Conservation (phyloP, 2,797 vertebrate genomes). For the Pagetopsis macropterus region DNA sequence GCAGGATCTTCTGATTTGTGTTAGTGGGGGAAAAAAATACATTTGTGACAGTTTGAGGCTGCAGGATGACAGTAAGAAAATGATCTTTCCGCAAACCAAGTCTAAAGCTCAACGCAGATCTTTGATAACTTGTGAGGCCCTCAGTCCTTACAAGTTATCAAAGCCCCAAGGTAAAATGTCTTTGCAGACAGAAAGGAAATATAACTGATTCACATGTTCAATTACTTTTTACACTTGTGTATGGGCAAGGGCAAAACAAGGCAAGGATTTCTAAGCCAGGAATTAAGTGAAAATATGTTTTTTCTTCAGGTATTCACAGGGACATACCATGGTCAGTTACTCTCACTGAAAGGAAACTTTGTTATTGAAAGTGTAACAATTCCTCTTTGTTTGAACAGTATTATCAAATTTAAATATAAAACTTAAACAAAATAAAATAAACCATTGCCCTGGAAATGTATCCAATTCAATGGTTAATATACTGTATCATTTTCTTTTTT, state of each 20-base stretch:
- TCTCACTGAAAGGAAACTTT: constrained; percentile 50
- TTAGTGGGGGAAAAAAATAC: constrained; percentile 12
- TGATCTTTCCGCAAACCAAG: constrained; percentile 53
- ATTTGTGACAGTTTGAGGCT: constrained; percentile 63
- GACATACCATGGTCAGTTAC: constrained; percentile 32
- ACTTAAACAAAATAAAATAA: constrained; percentile 44
- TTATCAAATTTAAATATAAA: constrained; percentile 45
- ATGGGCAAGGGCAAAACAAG: constrained; percentile 26
- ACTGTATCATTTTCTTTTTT: constrained; percentile 21
- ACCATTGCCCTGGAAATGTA: constrained; percentile 34
- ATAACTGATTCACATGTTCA: constrained; percentile 56
- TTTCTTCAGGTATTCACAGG: constrained; percentile 19
- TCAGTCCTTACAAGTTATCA: constrained; percentile 56
- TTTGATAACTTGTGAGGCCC: constrained; percentile 61
- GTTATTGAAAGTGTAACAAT: constrained; percentile 44
- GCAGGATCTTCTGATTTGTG: constrained; percentile 46
- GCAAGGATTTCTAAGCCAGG: constrained; percentile 42
- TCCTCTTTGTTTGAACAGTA: constrained; percentile 30
- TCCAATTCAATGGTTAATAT: constrained; percentile 37
- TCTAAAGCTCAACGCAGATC: constrained; percentile 53
- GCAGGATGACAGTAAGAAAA: constrained; percentile 55
- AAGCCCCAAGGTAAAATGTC: constrained; percentile 64
- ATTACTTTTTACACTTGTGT: constrained; percentile 43
- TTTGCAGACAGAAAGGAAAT: constrained; percentile 55
- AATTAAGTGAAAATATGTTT: constrained; percentile 22